Evolutionary conservation across 2,797 vertebrate species (phyloP).

Genomic region (Poeciliopsis presidionis): DNA sequence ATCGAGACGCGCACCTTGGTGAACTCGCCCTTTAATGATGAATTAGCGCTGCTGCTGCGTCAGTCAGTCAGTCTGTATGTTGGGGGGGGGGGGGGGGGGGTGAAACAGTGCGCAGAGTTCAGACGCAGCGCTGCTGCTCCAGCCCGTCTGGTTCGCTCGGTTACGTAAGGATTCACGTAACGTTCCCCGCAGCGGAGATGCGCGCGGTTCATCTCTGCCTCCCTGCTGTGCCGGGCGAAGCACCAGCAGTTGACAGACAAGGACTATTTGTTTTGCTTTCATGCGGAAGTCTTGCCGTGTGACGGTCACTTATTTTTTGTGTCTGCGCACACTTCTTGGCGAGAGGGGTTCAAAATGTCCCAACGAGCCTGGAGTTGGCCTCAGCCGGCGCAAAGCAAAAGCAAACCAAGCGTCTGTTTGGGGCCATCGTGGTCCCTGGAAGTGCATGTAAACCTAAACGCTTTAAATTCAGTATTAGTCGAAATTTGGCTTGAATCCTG

Average conservation of each 20-base stretch:
- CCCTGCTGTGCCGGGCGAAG: conserved; percentile 14
- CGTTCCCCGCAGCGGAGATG: conserved; percentile 26
- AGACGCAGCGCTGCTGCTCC: conserved; percentile 19
- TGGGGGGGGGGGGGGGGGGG: too few relatives aligned
- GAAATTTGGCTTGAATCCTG: too few relatives aligned
- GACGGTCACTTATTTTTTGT: not conserved
- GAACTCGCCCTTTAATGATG: not conserved
- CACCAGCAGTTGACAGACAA: conserved; percentile 34
- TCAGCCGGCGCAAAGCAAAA: not conserved
- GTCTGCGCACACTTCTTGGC: not conserved
- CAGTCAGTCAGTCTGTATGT: not conserved
- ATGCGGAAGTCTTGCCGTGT: conserved; percentile 18
- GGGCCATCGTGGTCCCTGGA: too few relatives aligned
- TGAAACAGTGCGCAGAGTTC: conserved; percentile 4
- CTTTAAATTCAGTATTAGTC: too few relatives aligned
- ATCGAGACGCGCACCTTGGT: too few relatives aligned
- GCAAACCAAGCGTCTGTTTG: not conserved
- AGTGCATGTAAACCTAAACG: too few relatives aligned
- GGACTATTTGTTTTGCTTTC: conserved; percentile 34
- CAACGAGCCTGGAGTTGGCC: not conserved
- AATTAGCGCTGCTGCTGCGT: not conserved
- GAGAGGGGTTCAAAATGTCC: not conserved
- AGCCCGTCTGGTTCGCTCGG: conserved; percentile 16
- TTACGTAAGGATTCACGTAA: conserved; percentile 38
- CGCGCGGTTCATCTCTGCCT: not conserved